Evolutionary conservation across 2,113 vertebrate genomes (phyloP).

Genomic region (Regulus satrapa): DNA sequence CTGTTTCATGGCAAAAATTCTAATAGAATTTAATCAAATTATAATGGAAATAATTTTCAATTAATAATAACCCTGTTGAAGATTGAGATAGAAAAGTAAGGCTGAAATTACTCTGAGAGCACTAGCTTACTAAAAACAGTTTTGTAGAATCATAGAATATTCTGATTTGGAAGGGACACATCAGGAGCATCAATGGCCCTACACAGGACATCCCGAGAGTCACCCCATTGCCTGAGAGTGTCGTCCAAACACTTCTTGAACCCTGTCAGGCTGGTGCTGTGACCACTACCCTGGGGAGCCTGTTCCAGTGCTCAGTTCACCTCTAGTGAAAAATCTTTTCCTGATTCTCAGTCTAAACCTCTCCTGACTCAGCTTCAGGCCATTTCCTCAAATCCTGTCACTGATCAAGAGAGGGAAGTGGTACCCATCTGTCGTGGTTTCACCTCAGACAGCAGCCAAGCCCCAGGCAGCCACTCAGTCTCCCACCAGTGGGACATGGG

Average conservation of each 20-base stretch:
- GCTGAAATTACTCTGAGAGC: background rate
- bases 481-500: background rate
- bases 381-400: background rate
- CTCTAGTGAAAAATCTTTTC: background rate
- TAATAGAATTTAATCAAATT: background rate
- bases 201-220: background rate
- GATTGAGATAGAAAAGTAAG: background rate
- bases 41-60: background rate
- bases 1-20: background rate
- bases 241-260: background rate
- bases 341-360: fast-evolving
- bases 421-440: fast-evolving
- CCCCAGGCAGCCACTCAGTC: background rate
- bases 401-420: background rate
- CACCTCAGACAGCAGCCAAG: background rate
- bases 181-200: background rate
- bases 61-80: background rate
- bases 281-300: background rate
- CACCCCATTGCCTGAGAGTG: background rate
- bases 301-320: background rate
- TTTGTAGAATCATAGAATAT: background rate
- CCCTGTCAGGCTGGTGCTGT: background rate
- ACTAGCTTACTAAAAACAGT: background rate
- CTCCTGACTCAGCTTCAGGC: background rate
- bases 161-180: background rate